Evolutionary conservation across 2,113 vertebrate genomes (phyloP), one percentile per base, ranked within the genome.

Genomic region (Hystrix cristata): DNA sequence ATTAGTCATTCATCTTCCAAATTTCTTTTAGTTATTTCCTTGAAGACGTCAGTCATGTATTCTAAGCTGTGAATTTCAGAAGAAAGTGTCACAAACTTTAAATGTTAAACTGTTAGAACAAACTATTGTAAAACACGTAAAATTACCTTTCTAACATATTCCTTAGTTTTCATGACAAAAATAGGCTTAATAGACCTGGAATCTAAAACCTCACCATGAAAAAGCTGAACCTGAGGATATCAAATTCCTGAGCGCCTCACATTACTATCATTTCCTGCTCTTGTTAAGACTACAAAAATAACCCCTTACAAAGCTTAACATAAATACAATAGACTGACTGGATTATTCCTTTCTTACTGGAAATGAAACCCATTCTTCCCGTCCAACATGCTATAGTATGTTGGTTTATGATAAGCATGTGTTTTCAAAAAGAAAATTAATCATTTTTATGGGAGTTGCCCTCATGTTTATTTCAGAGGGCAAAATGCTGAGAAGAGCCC

Each of bases 381-480:
- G 25, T 91, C 31, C 29, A 89, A 71, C 6, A 14, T 60, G 60
- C 81, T 93, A 11, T 57, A 90, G 80, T 80, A 78, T 72, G 43
- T 85, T 90, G 25, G 55, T 84, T 98, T 93, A 95, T 82, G 48
- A 83, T 87, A 84, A 94, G 74, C 67, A 92, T 51, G 7, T 72
- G 97, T 88, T 87, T 96, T 94, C 51, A 76, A 98, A 97, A 96
- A 62, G 80, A 95, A 96, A 97, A 87, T 43, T 23, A 80, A 96
- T 98, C 60, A 98, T 95, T 94, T 94, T 74, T 95, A 94, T 96
- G 84, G 31, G n/a, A 86, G 81, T 31, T 15, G 76, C 74, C 80
- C 84, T 98, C 64, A 91, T 98, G 92, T 97, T 97, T 98, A 89
- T 98, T 98, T 98, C 82, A 97, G 64, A 96, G 25, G 62, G 72